Evolutionary conservation across 2,113 vertebrate species (phyloP).

Genomic region (Seriola dumerili): DNA sequence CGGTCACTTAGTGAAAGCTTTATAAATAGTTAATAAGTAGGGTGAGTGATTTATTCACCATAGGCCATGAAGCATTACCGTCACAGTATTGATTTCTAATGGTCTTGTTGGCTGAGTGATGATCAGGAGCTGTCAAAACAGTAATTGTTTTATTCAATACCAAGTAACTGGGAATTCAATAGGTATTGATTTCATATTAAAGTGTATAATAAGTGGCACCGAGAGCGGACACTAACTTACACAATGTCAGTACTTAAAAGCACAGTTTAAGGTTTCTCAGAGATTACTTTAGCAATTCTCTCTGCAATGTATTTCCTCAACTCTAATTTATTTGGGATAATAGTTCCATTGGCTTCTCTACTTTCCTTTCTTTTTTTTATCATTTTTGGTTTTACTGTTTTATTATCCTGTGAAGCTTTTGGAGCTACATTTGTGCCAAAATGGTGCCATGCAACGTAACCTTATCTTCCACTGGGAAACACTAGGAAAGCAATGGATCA

Average conservation of each 20-base stretch:
- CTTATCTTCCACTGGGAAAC: not conserved
- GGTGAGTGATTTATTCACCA: conserved; percentile 39
- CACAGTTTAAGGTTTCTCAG: not conserved
- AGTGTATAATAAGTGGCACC: conserved; percentile 31
- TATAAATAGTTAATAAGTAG: conserved; percentile 58
- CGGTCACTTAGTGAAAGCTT: conserved; percentile 45
- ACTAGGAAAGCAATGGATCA: not conserved
- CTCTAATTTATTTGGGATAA: not conserved
- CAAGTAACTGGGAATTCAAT: conserved; percentile 25
- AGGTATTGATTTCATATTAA: conserved; percentile 41
- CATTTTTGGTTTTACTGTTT: not conserved
- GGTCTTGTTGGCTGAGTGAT: conserved; percentile 44
- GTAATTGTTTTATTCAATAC: conserved; percentile 32
- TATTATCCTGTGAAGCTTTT: no score
- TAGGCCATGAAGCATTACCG: conserved; percentile 34
- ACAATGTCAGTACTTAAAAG: not conserved
- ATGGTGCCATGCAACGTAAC: not conserved
- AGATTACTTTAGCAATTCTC: not conserved
- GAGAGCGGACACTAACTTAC: conserved; percentile 10
- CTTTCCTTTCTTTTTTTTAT: not conserved
- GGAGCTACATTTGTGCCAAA: not conserved
- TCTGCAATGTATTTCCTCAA: no score
- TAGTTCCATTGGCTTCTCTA: no score
- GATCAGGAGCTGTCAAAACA: conserved; percentile 54
- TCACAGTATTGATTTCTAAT: conserved; percentile 54